These are phyloP conservation scores for Drosophila nr. fundita DNA, from an alignment of 2,888 invertebrate species.

Conservation along the genomic window DNA sequence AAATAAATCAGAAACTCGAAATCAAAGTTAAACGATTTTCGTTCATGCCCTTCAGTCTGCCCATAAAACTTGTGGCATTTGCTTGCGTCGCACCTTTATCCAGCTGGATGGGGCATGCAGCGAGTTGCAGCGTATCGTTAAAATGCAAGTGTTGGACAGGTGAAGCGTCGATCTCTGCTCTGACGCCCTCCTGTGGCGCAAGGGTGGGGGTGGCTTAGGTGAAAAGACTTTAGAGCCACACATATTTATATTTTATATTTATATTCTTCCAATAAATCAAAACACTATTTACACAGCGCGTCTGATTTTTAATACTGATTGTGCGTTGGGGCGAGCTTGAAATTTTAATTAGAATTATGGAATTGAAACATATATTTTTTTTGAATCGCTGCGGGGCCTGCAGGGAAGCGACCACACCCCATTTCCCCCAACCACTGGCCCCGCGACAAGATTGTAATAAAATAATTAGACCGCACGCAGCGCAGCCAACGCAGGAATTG, in stretches of 20 bases:
- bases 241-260: slow-evolving; percentile 49
- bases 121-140: slow-evolving; percentile 40
- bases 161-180: slow-evolving; percentile 36
- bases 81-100: slow-evolving; percentile 40
- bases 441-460: slow-evolving; percentile 68
- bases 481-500: slow-evolving; percentile 56
- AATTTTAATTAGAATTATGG: slow-evolving; percentile 72
- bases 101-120: slow-evolving; percentile 12
- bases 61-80: slow-evolving; percentile 42
- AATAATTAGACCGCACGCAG: slow-evolving; percentile 81
- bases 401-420: slow-evolving; percentile 30
- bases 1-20: slow-evolving; percentile 69
- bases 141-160: slow-evolving; percentile 66
- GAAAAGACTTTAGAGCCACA: slow-evolving; percentile 55
- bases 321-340: slow-evolving; percentile 37
- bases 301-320: slow-evolving; percentile 55
- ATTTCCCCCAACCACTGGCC: background rate
- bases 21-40: slow-evolving; percentile 62
- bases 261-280: slow-evolving; percentile 68
- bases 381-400: background rate
- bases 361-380: slow-evolving; percentile 39
- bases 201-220: background rate
- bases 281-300: slow-evolving; percentile 40
- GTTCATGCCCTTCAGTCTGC: slow-evolving; percentile 31
- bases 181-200: slow-evolving; percentile 25